phyloP scores from a whole-genome alignment of 2,888 invertebrate genomes.

The Ornithoptera priamus region DNA sequence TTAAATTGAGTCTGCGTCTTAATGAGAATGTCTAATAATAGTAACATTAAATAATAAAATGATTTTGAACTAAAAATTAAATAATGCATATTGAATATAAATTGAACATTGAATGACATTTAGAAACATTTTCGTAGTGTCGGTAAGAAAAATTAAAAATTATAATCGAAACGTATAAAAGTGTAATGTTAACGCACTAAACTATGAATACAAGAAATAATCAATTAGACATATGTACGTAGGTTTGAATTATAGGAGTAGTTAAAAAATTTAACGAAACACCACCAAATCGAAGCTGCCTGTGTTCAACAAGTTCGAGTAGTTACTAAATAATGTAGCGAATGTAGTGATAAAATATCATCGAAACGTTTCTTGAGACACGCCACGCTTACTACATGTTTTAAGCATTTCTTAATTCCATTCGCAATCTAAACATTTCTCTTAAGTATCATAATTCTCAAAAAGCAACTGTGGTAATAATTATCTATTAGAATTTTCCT shows the following conservation, averaged over 20 bases:
- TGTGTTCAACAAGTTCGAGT: constrained; percentile 62
- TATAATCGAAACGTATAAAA: constrained; percentile 13
- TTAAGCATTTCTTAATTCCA: constrained; percentile 21
- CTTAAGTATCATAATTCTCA: constrained; percentile 53
- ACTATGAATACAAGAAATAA: constrained; percentile 19
- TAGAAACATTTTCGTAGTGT: constrained; percentile 21
- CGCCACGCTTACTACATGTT: constrained; percentile 32
- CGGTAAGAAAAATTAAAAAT: constrained; percentile 13
- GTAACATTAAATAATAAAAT: too few relatives aligned
- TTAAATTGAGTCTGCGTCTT: constrained; percentile 4
- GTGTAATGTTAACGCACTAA: constrained; percentile 19
- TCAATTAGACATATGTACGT: constrained; percentile 25
- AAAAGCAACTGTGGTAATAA: constrained; percentile 40
- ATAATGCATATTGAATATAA: neutral
- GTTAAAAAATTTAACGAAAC: constrained; percentile 48
- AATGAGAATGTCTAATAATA: constrained; percentile 4
- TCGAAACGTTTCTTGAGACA: constrained; percentile 19
- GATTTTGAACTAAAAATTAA: neutral
- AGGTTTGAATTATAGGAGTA: constrained; percentile 30
- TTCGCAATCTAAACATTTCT: constrained; percentile 43
- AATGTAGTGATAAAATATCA: constrained; percentile 19
- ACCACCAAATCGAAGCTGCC: constrained; percentile 67
- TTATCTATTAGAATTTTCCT: constrained; percentile 28
- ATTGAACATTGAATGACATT: constrained; percentile 5
- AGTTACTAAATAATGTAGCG: constrained; percentile 36